Base-by-base conservation (phyloP, 92 coral and sea anemone genomes). In the Epizoanthus scotinus region DNA sequence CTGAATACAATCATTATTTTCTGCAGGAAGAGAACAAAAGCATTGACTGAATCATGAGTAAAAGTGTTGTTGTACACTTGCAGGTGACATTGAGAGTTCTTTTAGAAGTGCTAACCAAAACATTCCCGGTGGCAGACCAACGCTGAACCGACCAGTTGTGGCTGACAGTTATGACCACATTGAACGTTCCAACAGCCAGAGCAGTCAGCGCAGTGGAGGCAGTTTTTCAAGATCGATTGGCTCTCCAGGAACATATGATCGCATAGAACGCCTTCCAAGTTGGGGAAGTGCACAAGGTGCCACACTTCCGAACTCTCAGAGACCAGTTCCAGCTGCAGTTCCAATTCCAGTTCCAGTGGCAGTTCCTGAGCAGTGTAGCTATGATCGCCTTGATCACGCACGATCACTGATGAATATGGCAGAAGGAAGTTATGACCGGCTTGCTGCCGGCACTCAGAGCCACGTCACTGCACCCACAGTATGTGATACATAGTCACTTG, bases 201-300 rank as follows among this genome's bases (percentile, higher is more conserved):
- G 94, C 70, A 92, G 97, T 67, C 94, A 89, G 27, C 91, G 91
- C 44, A 92, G 97, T 74, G 57, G 89, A 20, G 97, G 92, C 7
- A 91, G 92, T 56, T 83, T 79, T 67, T 84, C 88, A 22, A 28
- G 90, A 26, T 87, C 90, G n/a, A 42, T 85, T 50, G 94, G 87
- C 40, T 86, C 87, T 13, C 83, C 86, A 38, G 84, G 83, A 13
- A 83, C 93, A 40, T 92, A 87, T 71, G 87, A 69, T 73, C 94
- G 92, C 67, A 42, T 87, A 59, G 93, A 90, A 4, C 86, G 97
- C 15, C 89, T 85, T 49, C 90, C 97, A 21, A 92, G 97, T 69
- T 92, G 90, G 89, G 97, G 97, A 17, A 75, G 81, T 38, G 81
- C 58, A 0, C 81, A 75, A 26, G 81, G 68, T 26, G 69, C 68